phyloP scores from a whole-genome alignment of 2,113 vertebrate species.

The Tamias sibiricus region DNA sequence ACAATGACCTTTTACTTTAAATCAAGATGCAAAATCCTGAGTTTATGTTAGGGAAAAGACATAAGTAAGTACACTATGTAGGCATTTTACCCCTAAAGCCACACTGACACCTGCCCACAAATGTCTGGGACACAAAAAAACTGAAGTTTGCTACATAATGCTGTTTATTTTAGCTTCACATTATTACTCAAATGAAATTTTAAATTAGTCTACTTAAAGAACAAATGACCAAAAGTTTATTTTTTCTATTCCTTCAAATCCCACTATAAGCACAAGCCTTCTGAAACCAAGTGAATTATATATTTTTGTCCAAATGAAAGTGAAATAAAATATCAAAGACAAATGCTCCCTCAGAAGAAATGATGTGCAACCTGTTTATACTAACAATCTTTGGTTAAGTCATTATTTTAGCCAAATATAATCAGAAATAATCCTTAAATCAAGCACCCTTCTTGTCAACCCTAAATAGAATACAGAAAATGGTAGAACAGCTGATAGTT shows the following conservation, averaged over 20 bases:
- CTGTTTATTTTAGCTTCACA: constrained; percentile 65
- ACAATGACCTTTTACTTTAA: constrained; percentile 69
- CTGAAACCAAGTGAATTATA: constrained; percentile 20
- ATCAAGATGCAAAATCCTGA: constrained; percentile 56
- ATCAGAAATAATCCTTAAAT: constrained; percentile 67
- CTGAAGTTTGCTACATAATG: constrained; percentile 47
- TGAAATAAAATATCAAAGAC: constrained; percentile 54
- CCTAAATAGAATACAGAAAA: constrained; percentile 63
- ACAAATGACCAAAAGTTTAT: constrained; percentile 75
- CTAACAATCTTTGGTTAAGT: neutral
- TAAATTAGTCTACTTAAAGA: constrained; percentile 71
- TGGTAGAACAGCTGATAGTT: constrained; percentile 62
- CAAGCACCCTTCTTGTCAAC: neutral
- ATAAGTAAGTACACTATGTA: neutral
- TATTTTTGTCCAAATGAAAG: constrained; percentile 46
- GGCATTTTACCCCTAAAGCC: constrained; percentile 23
- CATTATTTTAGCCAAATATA: constrained; percentile 66
- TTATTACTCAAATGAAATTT: constrained; percentile 75
- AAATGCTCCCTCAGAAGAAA: constrained; percentile 59
- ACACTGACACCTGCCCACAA: constrained; percentile 1
- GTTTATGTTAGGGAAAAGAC: constrained; percentile 46
- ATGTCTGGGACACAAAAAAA: constrained; percentile 37
- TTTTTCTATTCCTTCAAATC: constrained; percentile 70
- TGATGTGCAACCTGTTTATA: neutral
- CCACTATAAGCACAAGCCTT: constrained; percentile 22